phyloP scores from a whole-genome alignment of 2,113 vertebrate genomes.

The Lepisosteus osseus region DNA sequence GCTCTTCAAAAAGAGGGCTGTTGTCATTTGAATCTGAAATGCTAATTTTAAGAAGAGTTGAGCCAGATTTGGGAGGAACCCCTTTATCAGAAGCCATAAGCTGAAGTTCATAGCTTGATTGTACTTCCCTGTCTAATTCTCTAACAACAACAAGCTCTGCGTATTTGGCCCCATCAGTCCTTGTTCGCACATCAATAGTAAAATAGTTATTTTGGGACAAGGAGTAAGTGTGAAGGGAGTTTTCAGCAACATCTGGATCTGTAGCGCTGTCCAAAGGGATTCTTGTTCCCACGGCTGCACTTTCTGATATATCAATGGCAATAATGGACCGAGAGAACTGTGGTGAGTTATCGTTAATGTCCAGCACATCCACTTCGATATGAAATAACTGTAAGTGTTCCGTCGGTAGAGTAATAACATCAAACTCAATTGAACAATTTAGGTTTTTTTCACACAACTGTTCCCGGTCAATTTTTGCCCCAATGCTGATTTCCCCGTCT shows the following conservation, averaged over 20 bases:
- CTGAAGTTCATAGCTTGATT: constrained; percentile 82
- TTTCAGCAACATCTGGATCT: constrained; percentile 91
- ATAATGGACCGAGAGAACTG: constrained; percentile 87
- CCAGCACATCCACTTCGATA: constrained; percentile 93
- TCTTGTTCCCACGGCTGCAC: constrained; percentile 87
- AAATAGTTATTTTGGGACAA: constrained; percentile 88
- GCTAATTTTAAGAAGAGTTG: constrained; percentile 85
- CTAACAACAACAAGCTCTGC: constrained; percentile 87
- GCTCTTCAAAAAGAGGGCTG: constrained; percentile 86
- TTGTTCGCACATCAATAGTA: constrained; percentile 81
- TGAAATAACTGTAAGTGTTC: constrained; percentile 94
- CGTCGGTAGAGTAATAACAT: constrained; percentile 92
- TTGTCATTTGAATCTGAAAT: constrained; percentile 97
- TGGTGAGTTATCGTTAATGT: constrained; percentile 94
- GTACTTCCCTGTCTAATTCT: constrained; percentile 85
- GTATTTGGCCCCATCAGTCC: constrained; percentile 91
- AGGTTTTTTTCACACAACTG: constrained; percentile 90
- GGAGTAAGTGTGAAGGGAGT: constrained; percentile 85
- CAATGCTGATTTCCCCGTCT: constrained; percentile 89
- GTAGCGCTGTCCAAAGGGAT: constrained; percentile 88
- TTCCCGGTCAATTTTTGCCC: constrained; percentile 88
- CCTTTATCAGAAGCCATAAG: constrained; percentile 89
- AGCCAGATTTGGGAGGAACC: constrained; percentile 83
- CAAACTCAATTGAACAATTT: constrained; percentile 96
- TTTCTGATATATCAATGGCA: constrained; percentile 92